Conservation (phyloP, 1,140 invertebrate species). For the Trichogramma pretiosum region DNA sequence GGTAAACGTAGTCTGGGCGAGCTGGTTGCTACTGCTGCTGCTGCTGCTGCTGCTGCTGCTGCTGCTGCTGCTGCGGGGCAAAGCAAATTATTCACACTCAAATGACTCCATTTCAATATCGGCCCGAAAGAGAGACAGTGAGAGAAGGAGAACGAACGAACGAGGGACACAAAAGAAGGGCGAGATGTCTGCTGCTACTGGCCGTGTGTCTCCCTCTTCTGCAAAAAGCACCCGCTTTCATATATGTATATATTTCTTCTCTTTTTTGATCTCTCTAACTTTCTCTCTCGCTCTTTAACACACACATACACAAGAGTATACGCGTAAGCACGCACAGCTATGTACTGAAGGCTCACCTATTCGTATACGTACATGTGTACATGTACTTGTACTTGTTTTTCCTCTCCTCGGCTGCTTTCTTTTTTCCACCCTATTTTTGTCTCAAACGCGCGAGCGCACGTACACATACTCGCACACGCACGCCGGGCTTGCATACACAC, state of each 20-base stretch:
- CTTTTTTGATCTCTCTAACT: conserved; percentile 22
- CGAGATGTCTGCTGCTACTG: conserved; percentile 46
- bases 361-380: conserved; percentile 2
- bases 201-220: conserved; percentile 42
- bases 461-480: too few species aligned
- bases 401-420: conserved; percentile 19
- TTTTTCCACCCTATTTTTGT: conserved; percentile 11
- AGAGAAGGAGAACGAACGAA: conserved; percentile 4
- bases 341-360: too few species aligned
- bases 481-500: not conserved
- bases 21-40: too few species aligned
- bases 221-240: too few species aligned
- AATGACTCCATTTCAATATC: conserved; percentile 52
- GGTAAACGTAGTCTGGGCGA: too few species aligned
- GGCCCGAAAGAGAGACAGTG: conserved; percentile 29
- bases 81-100: conserved; percentile 52
- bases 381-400: conserved; percentile 14
- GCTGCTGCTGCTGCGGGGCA: too few species aligned
- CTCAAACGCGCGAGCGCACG: not conserved
- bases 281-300: conserved; percentile 11
- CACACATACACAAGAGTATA: too few species aligned
- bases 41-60: too few species aligned
- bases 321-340: too few species aligned
- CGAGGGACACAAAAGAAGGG: conserved; percentile 49
- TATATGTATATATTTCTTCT: too few species aligned